Conservation (phyloP, 2,888 invertebrate genomes). For the Metellina segmentata region DNA sequence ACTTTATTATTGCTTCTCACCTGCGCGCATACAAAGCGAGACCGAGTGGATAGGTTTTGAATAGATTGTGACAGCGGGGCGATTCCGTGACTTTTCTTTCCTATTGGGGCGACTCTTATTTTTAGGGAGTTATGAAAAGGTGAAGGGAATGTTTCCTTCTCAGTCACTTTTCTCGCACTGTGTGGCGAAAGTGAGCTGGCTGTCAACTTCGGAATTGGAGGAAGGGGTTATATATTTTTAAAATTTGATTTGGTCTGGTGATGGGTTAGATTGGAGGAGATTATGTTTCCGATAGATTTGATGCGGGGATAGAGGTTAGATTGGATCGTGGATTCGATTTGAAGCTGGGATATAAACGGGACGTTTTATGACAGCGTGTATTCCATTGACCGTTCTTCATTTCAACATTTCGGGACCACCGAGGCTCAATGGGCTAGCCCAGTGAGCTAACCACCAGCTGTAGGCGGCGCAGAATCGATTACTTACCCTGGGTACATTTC, state of each 20-base stretch:
- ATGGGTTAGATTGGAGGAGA: not conserved
- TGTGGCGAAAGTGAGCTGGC: not conserved
- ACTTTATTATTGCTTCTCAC: slow-evolving; percentile 24
- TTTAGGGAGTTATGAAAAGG: not conserved
- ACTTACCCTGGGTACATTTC: no score
- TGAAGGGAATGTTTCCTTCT: not conserved
- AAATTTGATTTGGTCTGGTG: not conserved
- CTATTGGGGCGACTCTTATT: not conserved
- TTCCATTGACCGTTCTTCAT: no score
- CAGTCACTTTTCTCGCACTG: no score
- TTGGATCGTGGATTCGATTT: not conserved
- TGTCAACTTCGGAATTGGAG: not conserved
- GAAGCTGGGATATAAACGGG: no score
- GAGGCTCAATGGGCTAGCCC: no score
- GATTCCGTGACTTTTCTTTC: not conserved
- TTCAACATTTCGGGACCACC: no score
- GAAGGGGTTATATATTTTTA: not conserved
- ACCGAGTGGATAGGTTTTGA: not conserved
- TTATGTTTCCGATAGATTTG: not conserved
- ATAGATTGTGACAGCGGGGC: not conserved
- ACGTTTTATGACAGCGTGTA: no score
- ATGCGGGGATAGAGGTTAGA: not conserved
- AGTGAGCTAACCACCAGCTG: no score
- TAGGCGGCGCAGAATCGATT: no score
- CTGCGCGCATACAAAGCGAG: slow-evolving; percentile 8